Evolutionary conservation across 1,140 invertebrate genomes (phyloP).

Genomic region (Asobara japonica): DNA sequence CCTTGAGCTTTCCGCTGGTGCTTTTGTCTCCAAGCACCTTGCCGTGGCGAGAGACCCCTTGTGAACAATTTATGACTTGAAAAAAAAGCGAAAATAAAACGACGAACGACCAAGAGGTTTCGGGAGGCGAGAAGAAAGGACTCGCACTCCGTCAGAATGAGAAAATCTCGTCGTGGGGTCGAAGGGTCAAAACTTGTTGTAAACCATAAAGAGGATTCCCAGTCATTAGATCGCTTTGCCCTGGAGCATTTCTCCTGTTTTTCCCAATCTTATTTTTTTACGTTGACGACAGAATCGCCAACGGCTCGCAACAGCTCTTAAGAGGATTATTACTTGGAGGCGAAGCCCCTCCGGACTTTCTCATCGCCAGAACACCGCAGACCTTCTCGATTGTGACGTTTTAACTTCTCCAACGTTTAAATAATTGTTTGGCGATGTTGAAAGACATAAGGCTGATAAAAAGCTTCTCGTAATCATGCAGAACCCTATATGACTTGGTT

Average conservation of each 20-base stretch:
- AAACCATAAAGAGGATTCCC: conserved; percentile 67
- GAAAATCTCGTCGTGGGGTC: conserved; percentile 24
- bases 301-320: conserved; percentile 10
- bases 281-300: conserved; percentile 8
- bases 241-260: not conserved
- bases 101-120: not conserved
- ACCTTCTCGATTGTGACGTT: too few species aligned
- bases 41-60: not conserved
- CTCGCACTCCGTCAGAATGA: not conserved
- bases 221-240: conserved; percentile 65
- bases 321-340: conserved; percentile 6
- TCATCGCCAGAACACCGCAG: not conserved
- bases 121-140: not conserved
- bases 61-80: conserved; percentile 25
- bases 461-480: too few species aligned
- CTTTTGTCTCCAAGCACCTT: conserved; percentile 5
- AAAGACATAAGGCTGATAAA: too few species aligned
- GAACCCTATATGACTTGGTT: too few species aligned
- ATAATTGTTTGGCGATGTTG: too few species aligned
- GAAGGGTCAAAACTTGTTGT: conserved; percentile 63
- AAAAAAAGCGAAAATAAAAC: conserved; percentile 1
- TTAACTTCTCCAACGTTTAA: not conserved
- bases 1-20: conserved; percentile 17
- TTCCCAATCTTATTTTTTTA: conserved; percentile 5
- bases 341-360: not conserved